These are phyloP conservation scores for Drosophila busckii DNA, from an alignment of 1,140 invertebrate species.

Conservation along the genomic window DNA sequence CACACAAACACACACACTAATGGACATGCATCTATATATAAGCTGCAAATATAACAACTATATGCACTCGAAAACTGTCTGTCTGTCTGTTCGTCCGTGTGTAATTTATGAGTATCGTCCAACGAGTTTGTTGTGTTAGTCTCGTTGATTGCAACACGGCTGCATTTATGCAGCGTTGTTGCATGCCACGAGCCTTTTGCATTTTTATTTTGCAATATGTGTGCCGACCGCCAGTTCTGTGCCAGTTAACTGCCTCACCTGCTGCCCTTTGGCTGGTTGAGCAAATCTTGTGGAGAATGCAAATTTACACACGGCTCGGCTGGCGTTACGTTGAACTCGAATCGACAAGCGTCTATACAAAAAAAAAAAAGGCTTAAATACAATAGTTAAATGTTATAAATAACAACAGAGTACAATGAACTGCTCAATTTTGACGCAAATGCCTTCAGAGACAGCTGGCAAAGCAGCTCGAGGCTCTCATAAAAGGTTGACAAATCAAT, in stretches of 20 bases:
- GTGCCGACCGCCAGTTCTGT: constrained; percentile 41
- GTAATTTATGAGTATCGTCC: constrained; percentile 38
- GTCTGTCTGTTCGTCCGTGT: constrained; percentile 25
- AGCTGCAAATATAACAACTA: constrained; percentile 11
- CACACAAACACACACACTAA: neutral
- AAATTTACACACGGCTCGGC: constrained; percentile 28
- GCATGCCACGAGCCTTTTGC: constrained; percentile 43
- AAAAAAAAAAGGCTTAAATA: constrained; percentile 12
- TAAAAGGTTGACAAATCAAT: constrained; percentile 52
- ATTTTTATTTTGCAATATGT: constrained; percentile 18
- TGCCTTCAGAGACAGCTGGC: constrained; percentile 35
- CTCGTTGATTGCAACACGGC: constrained; percentile 5
- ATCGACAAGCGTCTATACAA: neutral
- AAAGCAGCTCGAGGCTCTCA: constrained; percentile 41
- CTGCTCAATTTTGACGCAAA: constrained; percentile 46
- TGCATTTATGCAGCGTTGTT: constrained; percentile 47
- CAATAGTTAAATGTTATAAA: constrained; percentile 42
- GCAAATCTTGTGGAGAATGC: constrained; percentile 50
- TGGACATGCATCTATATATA: neutral
- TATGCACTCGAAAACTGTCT: constrained; percentile 10
- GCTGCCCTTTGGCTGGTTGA: neutral
- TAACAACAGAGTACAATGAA: constrained; percentile 59
- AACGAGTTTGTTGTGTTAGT: constrained; percentile 8
- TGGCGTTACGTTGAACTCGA: constrained; percentile 35
- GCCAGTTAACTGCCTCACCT: constrained; percentile 30